A percentile compares a stretch with the other conserved stretches of the same genome.
These are phyloP conservation scores for Itoplectis maculator DNA, from an alignment of 2,888 invertebrate species.

Conservation along the genomic window DNA sequence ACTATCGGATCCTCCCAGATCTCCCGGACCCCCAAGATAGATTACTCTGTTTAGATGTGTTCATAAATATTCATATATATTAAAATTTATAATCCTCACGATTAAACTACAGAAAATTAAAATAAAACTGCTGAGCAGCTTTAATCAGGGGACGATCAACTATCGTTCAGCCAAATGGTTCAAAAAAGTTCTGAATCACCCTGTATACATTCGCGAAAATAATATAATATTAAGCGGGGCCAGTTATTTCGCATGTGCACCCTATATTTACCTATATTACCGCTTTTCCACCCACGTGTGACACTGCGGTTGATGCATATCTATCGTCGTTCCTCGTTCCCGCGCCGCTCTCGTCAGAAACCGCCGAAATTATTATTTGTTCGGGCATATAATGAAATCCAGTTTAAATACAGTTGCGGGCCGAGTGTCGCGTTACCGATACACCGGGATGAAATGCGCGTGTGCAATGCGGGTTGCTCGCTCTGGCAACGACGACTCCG, in stretches of 20 bases:
- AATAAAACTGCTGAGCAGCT: too few relatives aligned
- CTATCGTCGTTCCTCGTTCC: not conserved
- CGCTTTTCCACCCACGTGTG: not conserved
- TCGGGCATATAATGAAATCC: constrained; percentile 21
- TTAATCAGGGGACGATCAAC: too few relatives aligned
- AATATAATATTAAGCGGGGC: not conserved
- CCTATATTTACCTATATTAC: too few relatives aligned
- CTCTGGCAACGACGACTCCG: constrained; percentile 7
- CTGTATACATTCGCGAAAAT: not conserved
- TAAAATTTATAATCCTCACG: too few relatives aligned
- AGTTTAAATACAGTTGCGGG: constrained; percentile 16
- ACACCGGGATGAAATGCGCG: constrained; percentile 11
- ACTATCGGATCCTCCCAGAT: too few relatives aligned
- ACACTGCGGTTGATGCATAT: constrained; percentile 13
- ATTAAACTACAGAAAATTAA: too few relatives aligned
- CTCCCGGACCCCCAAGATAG: too few relatives aligned
- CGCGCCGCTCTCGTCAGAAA: not conserved
- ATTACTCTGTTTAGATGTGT: too few relatives aligned
- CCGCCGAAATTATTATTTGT: constrained; percentile 28
- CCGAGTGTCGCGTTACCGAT: not conserved
- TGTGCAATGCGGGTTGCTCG: not conserved
- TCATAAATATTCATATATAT: too few relatives aligned
- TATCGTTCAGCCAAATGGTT: too few relatives aligned
- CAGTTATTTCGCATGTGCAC: not conserved
- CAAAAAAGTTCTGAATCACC: too few relatives aligned